Conservation (phyloP, 2,113 vertebrate genomes). For the Pardalotus punctatus region DNA sequence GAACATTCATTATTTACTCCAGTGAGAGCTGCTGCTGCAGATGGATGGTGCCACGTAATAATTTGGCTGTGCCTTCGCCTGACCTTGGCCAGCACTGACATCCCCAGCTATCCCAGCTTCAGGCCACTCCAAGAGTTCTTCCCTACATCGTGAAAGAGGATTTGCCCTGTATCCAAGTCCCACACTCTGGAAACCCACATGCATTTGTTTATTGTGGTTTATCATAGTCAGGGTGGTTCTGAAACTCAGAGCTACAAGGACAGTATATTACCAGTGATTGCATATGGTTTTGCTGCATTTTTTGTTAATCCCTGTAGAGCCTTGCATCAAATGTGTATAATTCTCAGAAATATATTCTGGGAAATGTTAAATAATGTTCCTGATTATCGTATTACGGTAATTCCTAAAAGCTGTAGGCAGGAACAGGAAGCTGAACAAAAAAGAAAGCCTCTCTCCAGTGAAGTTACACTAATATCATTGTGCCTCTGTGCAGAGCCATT, state of each 20-base stretch:
- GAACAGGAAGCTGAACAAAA: conserved; percentile 6
- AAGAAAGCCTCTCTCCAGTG: background rate
- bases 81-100: background rate
- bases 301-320: background rate
- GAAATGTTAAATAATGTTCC: conserved; percentile 15
- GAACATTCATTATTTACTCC: background rate
- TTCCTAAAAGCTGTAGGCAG: conserved; percentile 22
- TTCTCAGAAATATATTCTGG: background rate
- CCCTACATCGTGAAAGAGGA: background rate
- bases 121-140: background rate
- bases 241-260: background rate
- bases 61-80: background rate
- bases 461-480: background rate
- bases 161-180: background rate
- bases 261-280: background rate
- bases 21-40: background rate
- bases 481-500: background rate
- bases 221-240: background rate
- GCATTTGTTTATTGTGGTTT: background rate
- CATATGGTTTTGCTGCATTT: background rate
- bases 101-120: background rate
- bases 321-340: background rate
- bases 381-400: conserved; percentile 5
- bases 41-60: background rate
- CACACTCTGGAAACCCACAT: background rate